A percentile compares a stretch with the other conserved stretches of the same genome.
phyloP scores from a whole-genome alignment of 2,113 vertebrate species.

The Gallinago undulata region DNA sequence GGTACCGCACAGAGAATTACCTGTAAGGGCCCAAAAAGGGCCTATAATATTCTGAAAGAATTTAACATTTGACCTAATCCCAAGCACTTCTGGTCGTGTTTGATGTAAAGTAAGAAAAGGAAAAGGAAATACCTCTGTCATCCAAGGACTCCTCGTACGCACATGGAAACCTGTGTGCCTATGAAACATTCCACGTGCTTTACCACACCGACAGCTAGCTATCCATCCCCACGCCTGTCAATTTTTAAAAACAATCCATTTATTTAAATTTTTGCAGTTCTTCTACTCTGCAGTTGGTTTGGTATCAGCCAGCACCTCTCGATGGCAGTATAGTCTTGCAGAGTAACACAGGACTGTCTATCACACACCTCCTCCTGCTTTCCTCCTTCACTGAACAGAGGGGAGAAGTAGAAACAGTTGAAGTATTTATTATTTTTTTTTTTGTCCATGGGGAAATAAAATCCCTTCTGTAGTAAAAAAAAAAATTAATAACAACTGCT shows the following conservation, averaged over 20 bases:
- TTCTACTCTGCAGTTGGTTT: not conserved
- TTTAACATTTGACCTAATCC: not conserved
- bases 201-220: not conserved
- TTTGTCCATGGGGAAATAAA: not conserved
- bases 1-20: not conserved
- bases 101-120: not conserved
- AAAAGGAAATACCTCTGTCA: not conserved
- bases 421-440: not conserved
- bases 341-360: not conserved
- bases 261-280: not conserved
- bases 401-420: not conserved
- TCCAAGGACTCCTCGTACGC: not conserved
- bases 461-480: not conserved
- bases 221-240: not conserved
- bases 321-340: constrained; percentile 69
- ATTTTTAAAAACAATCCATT: not conserved
- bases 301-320: constrained; percentile 66
- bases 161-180: not conserved
- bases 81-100: not conserved
- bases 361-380: not conserved
- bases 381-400: not conserved
- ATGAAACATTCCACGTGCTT: not conserved
- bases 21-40: not conserved
- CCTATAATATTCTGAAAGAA: not conserved
- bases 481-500: not conserved